Evolutionary conservation across 2,797 vertebrate species (phyloP), one percentile per base, ranked within the genome.

Genomic region (Lepilemur septentrionalis): DNA sequence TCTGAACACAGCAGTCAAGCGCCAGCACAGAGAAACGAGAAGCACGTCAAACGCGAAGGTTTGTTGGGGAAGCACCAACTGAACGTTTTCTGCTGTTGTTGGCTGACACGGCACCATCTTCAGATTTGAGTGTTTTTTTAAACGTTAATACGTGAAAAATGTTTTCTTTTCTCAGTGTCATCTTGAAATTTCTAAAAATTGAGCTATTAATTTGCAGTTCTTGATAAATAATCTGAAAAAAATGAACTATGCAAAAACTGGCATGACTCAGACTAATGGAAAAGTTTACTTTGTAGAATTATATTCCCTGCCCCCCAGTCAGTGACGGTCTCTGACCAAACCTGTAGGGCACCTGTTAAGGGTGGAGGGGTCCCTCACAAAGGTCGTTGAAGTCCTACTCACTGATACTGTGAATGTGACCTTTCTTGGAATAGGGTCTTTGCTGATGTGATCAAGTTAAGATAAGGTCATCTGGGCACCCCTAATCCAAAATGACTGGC

Each of bases 181-280:
- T 88, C n/a, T 52, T 85, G 50, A 95, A 72, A 59, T 87, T 95
- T 85, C 61, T 38, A 28, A 65, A 94, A 73, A 35, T 20, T 57
- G 20, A 4, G 17, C n/a, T 85, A n/a, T 69, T 65, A 43, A 78
- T 82, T 88, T 75, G 5, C 4, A 63, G 35, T 15, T 90, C 55
- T 92, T 91, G 69, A 70, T 63, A 70, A 93, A 83, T 43, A 92
- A 67, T 78, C n/a, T 65, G 78, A 89, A 76, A 91, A 79, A 91
- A 90, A 28, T 12, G 32, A 52, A 28, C 7, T 23, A 50, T 25
- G 52, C 7, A 57, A 38, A 80, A 73, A 55, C 11, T 3, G 14
- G 10, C 13, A 9, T 18, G 69, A 1, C n/a, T 46, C 30, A 87
- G 46, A 88, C 23, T 32, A 32, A 35, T 2, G 43, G 18, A 7